A percentile compares a stretch with the other conserved stretches of the same genome.
Evolutionary conservation across 2,888 invertebrate genomes (phyloP).

Genomic region (Branchellion lobata): DNA sequence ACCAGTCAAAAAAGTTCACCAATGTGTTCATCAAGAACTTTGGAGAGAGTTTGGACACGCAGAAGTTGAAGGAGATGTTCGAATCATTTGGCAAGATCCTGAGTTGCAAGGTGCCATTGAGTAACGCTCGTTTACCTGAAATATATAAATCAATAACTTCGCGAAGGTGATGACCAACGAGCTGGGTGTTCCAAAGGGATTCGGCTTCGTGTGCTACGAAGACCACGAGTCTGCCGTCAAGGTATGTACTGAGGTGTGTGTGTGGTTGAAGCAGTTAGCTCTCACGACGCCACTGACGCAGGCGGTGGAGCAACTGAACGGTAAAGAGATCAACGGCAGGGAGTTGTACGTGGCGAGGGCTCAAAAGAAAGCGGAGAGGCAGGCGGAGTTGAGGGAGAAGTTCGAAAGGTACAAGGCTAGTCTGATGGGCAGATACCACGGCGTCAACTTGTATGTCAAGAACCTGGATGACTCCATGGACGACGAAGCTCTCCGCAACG

Average conservation of each 20-base stretch:
- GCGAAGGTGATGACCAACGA: slow-evolving; percentile 70
- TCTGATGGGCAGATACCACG: slow-evolving; percentile 77
- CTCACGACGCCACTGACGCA: slow-evolving; percentile 47
- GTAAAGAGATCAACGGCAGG: slow-evolving; percentile 66
- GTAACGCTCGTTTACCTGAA: too few species aligned
- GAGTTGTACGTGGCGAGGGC: slow-evolving; percentile 90
- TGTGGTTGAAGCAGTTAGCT: background rate
- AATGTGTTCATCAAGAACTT: slow-evolving; percentile 99
- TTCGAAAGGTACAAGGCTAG: slow-evolving; percentile 94
- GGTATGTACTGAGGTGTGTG: slow-evolving; percentile 53
- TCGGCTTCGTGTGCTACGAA: slow-evolving; percentile 98
- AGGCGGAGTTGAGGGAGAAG: slow-evolving; percentile 90
- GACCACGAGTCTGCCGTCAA: slow-evolving; percentile 91
- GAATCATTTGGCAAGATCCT: slow-evolving; percentile 76
- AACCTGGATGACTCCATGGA: slow-evolving; percentile 97
- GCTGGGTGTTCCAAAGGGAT: slow-evolving; percentile 76
- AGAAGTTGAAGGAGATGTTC: slow-evolving; percentile 84
- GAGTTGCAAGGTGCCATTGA: slow-evolving; percentile 58
- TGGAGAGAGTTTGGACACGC: slow-evolving; percentile 88
- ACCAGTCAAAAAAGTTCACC: slow-evolving; percentile 90
- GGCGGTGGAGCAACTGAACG: slow-evolving; percentile 87
- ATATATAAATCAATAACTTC: too few species aligned
- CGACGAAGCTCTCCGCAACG: slow-evolving; percentile 90
- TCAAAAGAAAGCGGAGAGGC: slow-evolving; percentile 98
- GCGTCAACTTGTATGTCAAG: slow-evolving; percentile 97